These are phyloP conservation scores for Patagioenas fasciata DNA, from an alignment of 2,113 vertebrate species.

Conservation along the genomic window DNA sequence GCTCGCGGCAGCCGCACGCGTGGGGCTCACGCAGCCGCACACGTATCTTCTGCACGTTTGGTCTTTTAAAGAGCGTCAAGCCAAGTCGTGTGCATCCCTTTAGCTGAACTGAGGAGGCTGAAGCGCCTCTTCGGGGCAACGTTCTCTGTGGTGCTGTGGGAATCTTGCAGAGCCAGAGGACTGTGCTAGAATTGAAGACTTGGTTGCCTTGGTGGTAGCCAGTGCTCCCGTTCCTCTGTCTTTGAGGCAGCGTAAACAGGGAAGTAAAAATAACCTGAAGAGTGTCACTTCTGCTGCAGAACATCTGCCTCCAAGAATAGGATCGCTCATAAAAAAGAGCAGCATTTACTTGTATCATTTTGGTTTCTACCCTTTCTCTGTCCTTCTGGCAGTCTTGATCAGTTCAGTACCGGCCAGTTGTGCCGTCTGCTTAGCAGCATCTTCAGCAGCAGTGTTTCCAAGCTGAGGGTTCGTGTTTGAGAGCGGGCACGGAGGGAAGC, in stretches of 20 bases:
- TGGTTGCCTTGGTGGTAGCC: neutral
- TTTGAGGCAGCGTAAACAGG: neutral
- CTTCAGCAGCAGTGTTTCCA: neutral
- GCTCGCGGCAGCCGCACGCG: no score
- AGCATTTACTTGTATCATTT: neutral
- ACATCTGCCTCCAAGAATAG: neutral
- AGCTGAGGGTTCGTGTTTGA: neutral
- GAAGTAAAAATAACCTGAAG: neutral
- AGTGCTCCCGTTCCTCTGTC: neutral
- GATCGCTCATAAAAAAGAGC: neutral
- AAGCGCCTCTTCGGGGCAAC: neutral
- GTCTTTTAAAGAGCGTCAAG: neutral
- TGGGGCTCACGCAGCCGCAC: no score
- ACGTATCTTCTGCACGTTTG: neutral
- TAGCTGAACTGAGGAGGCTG: neutral
- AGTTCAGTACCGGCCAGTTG: neutral
- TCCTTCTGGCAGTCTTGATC: neutral
- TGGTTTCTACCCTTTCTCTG: neutral
- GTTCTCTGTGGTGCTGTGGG: neutral
- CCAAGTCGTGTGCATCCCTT: neutral
- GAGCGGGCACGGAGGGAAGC: neutral
- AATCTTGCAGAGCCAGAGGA: neutral
- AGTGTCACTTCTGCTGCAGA: neutral
- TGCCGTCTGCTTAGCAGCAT: neutral
- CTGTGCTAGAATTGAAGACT: neutral